Base-by-base conservation (phyloP, 2,888 invertebrate genomes). In the Aethes cnicana region DNA sequence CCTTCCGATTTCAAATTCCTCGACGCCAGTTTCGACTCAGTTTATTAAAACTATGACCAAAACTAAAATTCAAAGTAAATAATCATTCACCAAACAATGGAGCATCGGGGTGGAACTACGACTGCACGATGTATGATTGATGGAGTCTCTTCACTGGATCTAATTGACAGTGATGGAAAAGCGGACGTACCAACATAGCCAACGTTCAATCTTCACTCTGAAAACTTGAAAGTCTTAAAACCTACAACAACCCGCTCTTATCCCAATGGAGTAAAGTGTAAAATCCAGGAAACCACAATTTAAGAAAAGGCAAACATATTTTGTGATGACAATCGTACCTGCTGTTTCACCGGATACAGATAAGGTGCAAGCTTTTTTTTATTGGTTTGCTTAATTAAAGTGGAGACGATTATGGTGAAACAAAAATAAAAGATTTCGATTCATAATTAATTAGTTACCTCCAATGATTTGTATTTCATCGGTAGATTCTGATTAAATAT, bases 151-250 rank as follows among this genome's bases (percentile, higher is more conserved):
- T 83, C 81, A 81, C 74, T 78, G 79, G 81, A 80, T 57, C 81
- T 89, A 89, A 89, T 89, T 88, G 89, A 89, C 89, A 87, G 77
- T 89, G 89, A 89, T 88, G 83, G 89, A 89, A 85, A 82, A 82
- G 81, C 70, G 69, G 68, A 63, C 66, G 67, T 61, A 66, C 68
- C 63, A 66, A 70, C 72, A 64, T 55, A 61, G 64, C 75, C 66
- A 71, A 69, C 59, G 61, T 64, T 65, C 54, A 59, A 63, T 61
- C 61, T 64, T 66, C 63, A 54, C 47, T 55, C 56, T 42, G 28
- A 54, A 63, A 61, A 57, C 49, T 55, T n/a, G n/a, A n/a, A n/a
- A n/a, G n/a, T n/a, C n/a, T n/a, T 56, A 5, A 44, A 44, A 57
- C 39, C 53, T 46, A 21, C 58, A 62, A 52, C 66, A 67, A 55